Evolutionary conservation across 53 echinoderm and acorn worm species (phyloP).

Genomic region (Arbacia lixula): DNA sequence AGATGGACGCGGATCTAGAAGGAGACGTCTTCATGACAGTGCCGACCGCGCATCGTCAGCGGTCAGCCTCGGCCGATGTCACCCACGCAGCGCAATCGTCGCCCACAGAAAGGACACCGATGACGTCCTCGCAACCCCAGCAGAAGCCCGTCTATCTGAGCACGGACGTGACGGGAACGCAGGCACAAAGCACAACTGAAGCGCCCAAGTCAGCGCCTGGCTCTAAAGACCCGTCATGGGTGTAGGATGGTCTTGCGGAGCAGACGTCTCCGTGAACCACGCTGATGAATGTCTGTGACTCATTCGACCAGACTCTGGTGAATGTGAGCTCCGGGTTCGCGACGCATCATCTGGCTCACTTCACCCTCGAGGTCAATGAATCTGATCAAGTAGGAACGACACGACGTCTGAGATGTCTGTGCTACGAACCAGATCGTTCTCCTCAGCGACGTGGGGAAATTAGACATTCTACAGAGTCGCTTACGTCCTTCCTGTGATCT

Average conservation of each 20-base stretch:
- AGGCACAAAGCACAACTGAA: conserved; percentile 49
- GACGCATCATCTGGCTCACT: no score
- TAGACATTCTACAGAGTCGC: no score
- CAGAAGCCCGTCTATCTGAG: conserved; percentile 53
- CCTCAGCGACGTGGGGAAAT: no score
- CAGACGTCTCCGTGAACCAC: no score
- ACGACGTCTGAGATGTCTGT: no score
- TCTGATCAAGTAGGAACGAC: no score
- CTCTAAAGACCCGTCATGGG: conserved; percentile 51
- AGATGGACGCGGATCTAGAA: conserved; percentile 50
- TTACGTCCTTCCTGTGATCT: no score
- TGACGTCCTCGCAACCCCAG: conserved; percentile 23
- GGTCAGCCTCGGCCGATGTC: conserved; percentile 69
- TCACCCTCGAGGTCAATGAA: no score
- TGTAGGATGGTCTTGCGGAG: conserved; percentile 25
- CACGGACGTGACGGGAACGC: conserved; percentile 46
- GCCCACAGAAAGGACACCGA: conserved; percentile 14
- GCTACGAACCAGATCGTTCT: no score
- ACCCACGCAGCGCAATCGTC: conserved; percentile 22
- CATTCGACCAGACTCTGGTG: no score
- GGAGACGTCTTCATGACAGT: conserved; percentile 52
- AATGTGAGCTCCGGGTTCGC: no score
- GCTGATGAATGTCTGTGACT: no score
- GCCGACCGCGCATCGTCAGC: conserved; percentile 51
- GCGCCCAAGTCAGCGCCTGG: conserved; percentile 41